These are phyloP conservation scores for Cyanoderma ruficeps DNA, from an alignment of 2,113 vertebrate genomes.

Conservation along the genomic window DNA sequence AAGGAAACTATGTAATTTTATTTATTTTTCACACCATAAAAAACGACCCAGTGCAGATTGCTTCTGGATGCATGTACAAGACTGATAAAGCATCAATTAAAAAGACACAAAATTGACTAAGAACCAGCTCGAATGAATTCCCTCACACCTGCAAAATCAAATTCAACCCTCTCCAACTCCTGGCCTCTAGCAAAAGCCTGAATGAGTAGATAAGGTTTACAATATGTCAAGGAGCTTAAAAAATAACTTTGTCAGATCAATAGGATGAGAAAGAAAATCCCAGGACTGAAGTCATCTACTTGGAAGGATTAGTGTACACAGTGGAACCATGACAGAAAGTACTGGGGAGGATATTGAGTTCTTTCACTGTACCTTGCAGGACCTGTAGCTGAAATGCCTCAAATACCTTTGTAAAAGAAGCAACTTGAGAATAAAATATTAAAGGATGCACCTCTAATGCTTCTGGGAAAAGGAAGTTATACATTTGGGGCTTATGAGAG, in stretches of 20 bases:
- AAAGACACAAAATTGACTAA: conserved; percentile 11
- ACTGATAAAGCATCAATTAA: conserved; percentile 43
- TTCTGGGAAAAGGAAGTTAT: not conserved
- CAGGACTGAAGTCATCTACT: not conserved
- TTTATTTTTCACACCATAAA: conserved; percentile 19
- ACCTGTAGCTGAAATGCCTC: not conserved
- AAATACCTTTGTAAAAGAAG: not conserved
- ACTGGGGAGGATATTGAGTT: not conserved
- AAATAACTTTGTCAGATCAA: conserved; percentile 28
- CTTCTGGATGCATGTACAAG: not conserved
- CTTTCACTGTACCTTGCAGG: not conserved
- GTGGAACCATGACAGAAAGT: not conserved
- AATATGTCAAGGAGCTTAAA: conserved; percentile 11
- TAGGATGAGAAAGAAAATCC: conserved; percentile 30
- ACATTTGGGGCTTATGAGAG: not conserved
- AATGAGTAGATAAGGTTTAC: conserved; percentile 23
- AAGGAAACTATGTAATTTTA: not conserved
- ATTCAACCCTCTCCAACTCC: not conserved
- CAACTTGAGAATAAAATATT: not conserved
- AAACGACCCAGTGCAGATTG: not conserved
- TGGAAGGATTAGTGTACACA: not conserved
- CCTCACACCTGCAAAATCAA: conserved; percentile 2
- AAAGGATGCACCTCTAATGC: not conserved
- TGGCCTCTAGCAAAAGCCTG: conserved; percentile 13
- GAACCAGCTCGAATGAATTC: not conserved